Conservation (phyloP, 2,888 invertebrate species). For the Cetonia aurata region DNA sequence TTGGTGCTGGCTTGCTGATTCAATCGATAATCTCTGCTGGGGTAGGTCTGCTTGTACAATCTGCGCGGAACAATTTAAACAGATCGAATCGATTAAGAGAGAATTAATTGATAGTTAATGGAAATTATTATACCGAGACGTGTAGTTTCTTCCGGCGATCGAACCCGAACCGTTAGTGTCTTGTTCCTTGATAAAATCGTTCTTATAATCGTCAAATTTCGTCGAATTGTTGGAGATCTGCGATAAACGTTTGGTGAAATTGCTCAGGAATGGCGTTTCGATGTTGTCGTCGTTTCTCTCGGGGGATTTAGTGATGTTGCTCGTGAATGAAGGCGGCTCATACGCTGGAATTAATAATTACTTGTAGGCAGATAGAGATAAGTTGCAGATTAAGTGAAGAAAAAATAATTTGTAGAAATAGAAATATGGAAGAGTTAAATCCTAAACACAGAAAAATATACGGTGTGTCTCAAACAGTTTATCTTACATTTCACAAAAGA, state of each 20-base stretch:
- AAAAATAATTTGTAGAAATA: no score
- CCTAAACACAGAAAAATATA: no score
- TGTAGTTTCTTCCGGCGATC: slow-evolving; percentile 44
- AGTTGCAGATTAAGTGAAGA: no score
- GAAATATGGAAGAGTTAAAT: no score
- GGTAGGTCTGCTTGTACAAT: slow-evolving; percentile 56
- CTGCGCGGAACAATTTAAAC: slow-evolving; percentile 40
- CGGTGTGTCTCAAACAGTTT: no score
- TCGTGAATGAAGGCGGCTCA: not conserved
- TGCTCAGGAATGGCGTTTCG: slow-evolving; percentile 79
- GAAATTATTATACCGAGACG: slow-evolving; percentile 44
- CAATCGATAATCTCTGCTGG: slow-evolving; percentile 59
- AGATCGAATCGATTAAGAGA: no score
- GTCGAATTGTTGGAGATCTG: slow-evolving; percentile 55
- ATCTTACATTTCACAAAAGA: no score
- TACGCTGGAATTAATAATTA: no score
- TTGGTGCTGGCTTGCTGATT: slow-evolving; percentile 69
- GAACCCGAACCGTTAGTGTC: slow-evolving; percentile 61
- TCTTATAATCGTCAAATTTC: slow-evolving; percentile 59
- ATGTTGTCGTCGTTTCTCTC: slow-evolving; percentile 62
- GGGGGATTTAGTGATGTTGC: slow-evolving; percentile 7
- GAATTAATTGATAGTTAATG: no score
- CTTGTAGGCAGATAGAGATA: no score
- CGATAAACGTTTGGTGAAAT: slow-evolving; percentile 76
- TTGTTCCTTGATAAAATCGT: slow-evolving; percentile 63